Evolutionary conservation across 1,140 invertebrate genomes (phyloP).

Genomic region (Notospermus geniculatus): DNA sequence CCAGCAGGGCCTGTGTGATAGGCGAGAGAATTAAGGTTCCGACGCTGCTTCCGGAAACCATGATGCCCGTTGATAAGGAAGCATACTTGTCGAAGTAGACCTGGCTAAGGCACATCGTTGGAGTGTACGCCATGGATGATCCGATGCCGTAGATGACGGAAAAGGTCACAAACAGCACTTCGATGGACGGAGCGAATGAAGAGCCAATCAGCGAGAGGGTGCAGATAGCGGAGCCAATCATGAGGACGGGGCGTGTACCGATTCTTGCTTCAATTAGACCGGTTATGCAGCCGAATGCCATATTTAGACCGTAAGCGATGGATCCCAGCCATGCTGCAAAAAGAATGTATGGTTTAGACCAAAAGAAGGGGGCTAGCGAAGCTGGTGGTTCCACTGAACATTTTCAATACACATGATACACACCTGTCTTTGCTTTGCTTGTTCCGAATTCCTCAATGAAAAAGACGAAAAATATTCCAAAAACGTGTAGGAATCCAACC

Average conservation of each 20-base stretch:
- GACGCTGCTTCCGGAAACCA: conserved; percentile 39
- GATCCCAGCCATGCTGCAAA: conserved; percentile 43
- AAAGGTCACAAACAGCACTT: conserved; percentile 33
- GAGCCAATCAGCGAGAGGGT: conserved; percentile 28
- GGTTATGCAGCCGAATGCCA: conserved; percentile 37
- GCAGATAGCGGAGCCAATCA: conserved; percentile 34
- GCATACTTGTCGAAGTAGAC: conserved; percentile 43
- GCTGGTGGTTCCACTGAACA: neutral
- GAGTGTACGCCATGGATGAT: conserved; percentile 32
- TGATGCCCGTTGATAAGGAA: conserved; percentile 35
- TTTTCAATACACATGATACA: too few relatives aligned
- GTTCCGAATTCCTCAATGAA: conserved; percentile 33
- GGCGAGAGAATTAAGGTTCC: conserved; percentile 41
- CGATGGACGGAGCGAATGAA: conserved; percentile 31
- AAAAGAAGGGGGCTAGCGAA: neutral
- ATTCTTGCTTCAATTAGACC: conserved; percentile 30
- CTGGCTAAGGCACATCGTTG: conserved; percentile 35
- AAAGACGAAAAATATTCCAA: conserved; percentile 40
- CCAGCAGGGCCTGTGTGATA: conserved; percentile 33
- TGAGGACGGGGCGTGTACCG: conserved; percentile 33
- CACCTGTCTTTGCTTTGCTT: conserved; percentile 37
- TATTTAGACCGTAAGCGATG: conserved; percentile 35
- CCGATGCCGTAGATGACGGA: conserved; percentile 40
- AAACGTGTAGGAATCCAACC: conserved; percentile 35
- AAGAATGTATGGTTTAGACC: neutral